A percentile compares a stretch with the other conserved stretches of the same genome.
These are phyloP conservation scores for Echiichthys vipera DNA, from an alignment of 2,797 vertebrate genomes.

Conservation along the genomic window DNA sequence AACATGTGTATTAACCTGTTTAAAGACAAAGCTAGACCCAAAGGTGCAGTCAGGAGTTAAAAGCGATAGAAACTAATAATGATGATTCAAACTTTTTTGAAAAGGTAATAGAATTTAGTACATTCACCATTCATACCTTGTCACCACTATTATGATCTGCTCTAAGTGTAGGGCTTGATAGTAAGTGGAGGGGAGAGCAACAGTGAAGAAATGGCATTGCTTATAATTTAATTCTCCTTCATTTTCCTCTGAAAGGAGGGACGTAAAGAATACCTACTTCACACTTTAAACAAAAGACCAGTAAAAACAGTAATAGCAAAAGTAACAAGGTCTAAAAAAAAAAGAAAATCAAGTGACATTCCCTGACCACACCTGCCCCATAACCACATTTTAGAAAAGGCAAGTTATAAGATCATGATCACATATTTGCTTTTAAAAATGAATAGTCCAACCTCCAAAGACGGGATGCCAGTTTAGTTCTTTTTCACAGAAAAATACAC, in stretches of 20 bases:
- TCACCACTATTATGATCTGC: not conserved
- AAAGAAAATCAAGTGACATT: not conserved
- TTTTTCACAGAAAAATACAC: slow-evolving; percentile 1
- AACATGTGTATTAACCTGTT: not conserved
- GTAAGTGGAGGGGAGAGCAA: not conserved
- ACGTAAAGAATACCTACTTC: not conserved
- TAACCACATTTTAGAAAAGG: not conserved
- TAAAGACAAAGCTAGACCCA: not conserved
- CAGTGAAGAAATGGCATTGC: not conserved
- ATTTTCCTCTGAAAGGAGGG: slow-evolving; percentile 5
- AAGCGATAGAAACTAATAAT: not conserved
- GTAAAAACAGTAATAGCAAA: slow-evolving; percentile 1
- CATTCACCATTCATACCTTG: not conserved
- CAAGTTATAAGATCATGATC: not conserved
- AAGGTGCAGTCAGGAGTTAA: not conserved
- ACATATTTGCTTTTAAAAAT: slow-evolving; percentile 10
- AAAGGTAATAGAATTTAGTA: not conserved
- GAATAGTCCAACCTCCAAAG: not conserved
- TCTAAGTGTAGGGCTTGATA: slow-evolving; percentile 11
- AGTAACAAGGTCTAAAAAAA: not conserved
- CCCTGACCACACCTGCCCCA: not conserved
- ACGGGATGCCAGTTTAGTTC: not conserved
- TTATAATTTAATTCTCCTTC: not conserved
- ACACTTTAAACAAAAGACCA: not conserved
- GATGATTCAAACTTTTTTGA: not conserved